Conservation (phyloP, 2,888 invertebrate genomes). For the Catocala nupta region DNA sequence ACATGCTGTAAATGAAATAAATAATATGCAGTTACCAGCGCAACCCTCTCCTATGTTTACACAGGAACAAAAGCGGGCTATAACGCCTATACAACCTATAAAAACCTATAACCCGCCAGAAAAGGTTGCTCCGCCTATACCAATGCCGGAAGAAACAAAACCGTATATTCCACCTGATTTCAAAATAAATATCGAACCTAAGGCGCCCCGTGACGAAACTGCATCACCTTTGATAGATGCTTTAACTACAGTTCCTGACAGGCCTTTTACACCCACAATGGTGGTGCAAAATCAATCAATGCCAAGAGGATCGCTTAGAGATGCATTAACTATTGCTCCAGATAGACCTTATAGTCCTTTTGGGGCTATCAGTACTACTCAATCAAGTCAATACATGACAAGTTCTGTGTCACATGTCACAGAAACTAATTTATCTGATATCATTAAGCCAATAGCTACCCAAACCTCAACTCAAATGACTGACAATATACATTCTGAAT, state of each 20-base stretch:
- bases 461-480: conserved; percentile 67
- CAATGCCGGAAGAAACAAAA: conserved; percentile 89
- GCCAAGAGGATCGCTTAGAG: conserved; percentile 83
- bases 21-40: conserved; percentile 47
- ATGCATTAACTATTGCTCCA: conserved; percentile 89
- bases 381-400: conserved; percentile 66
- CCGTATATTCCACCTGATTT: conserved; percentile 90
- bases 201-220: conserved; percentile 75
- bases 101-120: conserved; percentile 82
- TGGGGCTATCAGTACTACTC: conserved; percentile 77
- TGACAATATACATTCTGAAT: conserved; percentile 67
- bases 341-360: conserved; percentile 88
- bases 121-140: conserved; percentile 83
- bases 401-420: conserved; percentile 54
- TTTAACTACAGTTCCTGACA: conserved; percentile 89
- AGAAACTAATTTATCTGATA: conserved; percentile 65
- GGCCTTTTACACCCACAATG: conserved; percentile 87
- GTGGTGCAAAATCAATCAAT: conserved; percentile 63
- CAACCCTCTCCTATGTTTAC: conserved; percentile 66
- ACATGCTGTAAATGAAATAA: conserved; percentile 35
- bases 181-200: conserved; percentile 87
- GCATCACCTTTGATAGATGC: conserved; percentile 90
- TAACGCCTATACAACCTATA: conserved; percentile 79
- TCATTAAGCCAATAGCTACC: conserved; percentile 72
- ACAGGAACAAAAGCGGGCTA: conserved; percentile 68